These are phyloP conservation scores for Biston stratarius DNA, from an alignment of 2,888 invertebrate genomes.

Conservation along the genomic window DNA sequence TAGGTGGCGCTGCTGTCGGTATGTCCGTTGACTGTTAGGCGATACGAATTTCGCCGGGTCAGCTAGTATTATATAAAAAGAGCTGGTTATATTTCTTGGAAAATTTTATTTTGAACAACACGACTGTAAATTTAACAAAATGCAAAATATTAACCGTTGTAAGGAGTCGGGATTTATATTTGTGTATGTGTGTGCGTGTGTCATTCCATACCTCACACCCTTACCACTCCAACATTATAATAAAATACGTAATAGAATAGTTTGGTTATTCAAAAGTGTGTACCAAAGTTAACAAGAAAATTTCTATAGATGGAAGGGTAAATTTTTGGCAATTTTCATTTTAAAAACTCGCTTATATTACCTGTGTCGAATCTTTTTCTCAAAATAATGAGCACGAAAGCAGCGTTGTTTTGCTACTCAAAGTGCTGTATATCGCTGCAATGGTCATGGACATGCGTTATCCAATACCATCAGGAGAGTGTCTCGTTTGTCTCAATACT, in stretches of 20 bases:
- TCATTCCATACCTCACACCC: conserved; percentile 55
- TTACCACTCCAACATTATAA: conserved; percentile 47
- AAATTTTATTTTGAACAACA: conserved; percentile 82
- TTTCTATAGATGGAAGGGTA: conserved; percentile 67
- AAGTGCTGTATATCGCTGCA: too few species aligned
- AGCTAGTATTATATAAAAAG: conserved; percentile 17
- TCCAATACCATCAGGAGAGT: too few species aligned
- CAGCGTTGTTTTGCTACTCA: background rate
- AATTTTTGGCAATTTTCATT: conserved; percentile 76
- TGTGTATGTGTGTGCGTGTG: conserved; percentile 52
- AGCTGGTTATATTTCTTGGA: conserved; percentile 45
- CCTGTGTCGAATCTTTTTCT: background rate
- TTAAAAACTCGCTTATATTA: conserved; percentile 28
- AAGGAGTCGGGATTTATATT: conserved; percentile 63
- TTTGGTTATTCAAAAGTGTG: conserved; percentile 57
- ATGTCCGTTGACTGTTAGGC: too few species aligned
- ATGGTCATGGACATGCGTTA: too few species aligned
- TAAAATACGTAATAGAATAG: conserved; percentile 45
- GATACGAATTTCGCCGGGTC: too few species aligned
- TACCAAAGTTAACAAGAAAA: conserved; percentile 75
- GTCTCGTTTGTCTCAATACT: too few species aligned
- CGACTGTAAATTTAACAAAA: conserved; percentile 85
- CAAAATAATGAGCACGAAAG: background rate
- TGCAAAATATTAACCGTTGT: conserved; percentile 78
- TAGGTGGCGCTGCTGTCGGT: too few species aligned